Base-by-base conservation (phyloP, 1,140 invertebrate genomes). In the Micrasema longulum region DNA sequence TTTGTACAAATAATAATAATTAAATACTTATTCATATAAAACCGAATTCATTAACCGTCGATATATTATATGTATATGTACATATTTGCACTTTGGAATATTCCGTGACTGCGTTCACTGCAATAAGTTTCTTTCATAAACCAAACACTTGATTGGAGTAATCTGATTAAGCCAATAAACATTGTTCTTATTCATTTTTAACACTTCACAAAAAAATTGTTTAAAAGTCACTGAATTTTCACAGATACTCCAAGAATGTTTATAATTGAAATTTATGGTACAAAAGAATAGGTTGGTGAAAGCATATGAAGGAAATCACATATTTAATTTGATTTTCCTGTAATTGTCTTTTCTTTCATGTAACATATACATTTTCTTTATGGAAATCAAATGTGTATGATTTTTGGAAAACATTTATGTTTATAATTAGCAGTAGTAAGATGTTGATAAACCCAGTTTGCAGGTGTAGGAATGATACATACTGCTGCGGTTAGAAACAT, bases 391-490 rank as follows among this genome's bases (percentile, higher is more conserved):
- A 14, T 48, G 47, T 48, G 16, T 26, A 26, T 48, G 7, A 65
- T 65, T 26, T 65, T 36, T 38, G 18, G 18, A 22, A 47, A 31
- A 64, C 47, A 16, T 45, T 45, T 16, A 22, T 20, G 18, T 1
- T 36, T 69, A 50, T 64, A 50, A 69, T 55, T 85, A 85, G 78
- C 84, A 85, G 80, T 85, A 85, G 80, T 83, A 85, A 69, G 81
- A 83, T 70, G 79, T 82, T 63, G 82, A 85, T 74, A 84, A 80
- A 77, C 84, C 84, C 79, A 85, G 79, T 84, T 84, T 84, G 81
- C 84, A 85, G 77, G 81, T 83, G 80, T 83, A 85, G 79, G 83
- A 82, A 82, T 83, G 80, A 83, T 84, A 85, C 84, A 83, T 85
- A 85, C 83, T 85, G 79, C 82, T 85, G 77, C 80, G 81, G 67